Conservation (phyloP, 2,888 invertebrate species). For the Allophyes oxyacanthae region DNA sequence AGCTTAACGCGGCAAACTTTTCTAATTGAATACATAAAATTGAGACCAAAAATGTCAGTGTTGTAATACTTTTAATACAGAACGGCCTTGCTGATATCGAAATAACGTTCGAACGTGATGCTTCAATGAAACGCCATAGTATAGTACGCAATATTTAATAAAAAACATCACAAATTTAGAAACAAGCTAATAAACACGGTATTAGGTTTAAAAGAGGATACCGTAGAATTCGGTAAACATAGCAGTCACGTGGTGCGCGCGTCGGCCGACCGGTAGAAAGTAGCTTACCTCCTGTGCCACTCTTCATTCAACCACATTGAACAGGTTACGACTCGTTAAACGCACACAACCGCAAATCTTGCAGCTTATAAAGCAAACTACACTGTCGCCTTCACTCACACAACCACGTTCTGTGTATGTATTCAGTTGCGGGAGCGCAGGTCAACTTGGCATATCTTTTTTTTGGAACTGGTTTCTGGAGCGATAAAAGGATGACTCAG, state of each 20-base stretch:
- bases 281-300: conserved; percentile 86
- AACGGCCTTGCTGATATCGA: conserved; percentile 49
- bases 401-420: conserved; percentile 45
- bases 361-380: conserved; percentile 57
- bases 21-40: conserved; percentile 36
- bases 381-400: conserved; percentile 64
- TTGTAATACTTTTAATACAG: conserved; percentile 36
- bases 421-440: conserved; percentile 76
- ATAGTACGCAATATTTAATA: conserved; percentile 1
- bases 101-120: conserved; percentile 47
- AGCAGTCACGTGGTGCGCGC: conserved; percentile 70
- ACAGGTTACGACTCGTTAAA: conserved; percentile 83
- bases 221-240: conserved; percentile 69
- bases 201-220: conserved; percentile 44
- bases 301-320: conserved; percentile 85
- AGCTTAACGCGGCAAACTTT: conserved; percentile 22
- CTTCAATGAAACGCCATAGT: conserved; percentile 26
- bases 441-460: conserved; percentile 80
- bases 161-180: conserved; percentile 16
- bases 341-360: conserved; percentile 67
- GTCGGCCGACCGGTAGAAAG: conserved; percentile 82
- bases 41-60: conserved; percentile 40
- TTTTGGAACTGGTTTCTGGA: conserved; percentile 80
- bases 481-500: conserved; percentile 83
- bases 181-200: conserved; percentile 26